Evolutionary conservation across 2,888 invertebrate genomes (phyloP).

Genomic region (Orthosia gothica): DNA sequence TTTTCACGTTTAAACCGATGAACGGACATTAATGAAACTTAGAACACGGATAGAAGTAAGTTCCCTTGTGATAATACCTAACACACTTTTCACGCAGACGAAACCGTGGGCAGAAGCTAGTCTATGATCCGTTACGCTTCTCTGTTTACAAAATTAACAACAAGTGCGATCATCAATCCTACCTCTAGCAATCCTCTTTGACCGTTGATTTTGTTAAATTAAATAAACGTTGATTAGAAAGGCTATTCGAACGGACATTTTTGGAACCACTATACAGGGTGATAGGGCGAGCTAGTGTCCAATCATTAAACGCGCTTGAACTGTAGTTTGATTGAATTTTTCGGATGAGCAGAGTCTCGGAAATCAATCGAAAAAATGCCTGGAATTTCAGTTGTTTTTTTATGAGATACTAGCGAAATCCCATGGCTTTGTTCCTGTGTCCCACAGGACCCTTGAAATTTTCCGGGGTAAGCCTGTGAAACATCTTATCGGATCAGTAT

Average conservation of each 20-base stretch:
- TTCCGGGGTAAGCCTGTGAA: too few species aligned
- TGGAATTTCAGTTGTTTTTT: background rate
- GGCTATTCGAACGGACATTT: conserved; percentile 16
- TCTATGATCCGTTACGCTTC: background rate
- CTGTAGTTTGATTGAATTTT: conserved; percentile 3
- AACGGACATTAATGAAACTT: too few species aligned
- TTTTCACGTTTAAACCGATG: too few species aligned
- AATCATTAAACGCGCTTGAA: conserved; percentile 17
- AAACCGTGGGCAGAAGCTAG: too few species aligned
- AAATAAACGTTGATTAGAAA: conserved; percentile 43
- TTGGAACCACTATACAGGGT: background rate
- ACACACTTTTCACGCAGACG: too few species aligned
- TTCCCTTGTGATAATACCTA: too few species aligned
- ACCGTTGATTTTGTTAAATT: conserved; percentile 37
- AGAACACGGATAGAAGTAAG: too few species aligned
- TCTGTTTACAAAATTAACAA: background rate
- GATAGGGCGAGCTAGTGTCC: conserved; percentile 1
- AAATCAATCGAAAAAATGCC: background rate
- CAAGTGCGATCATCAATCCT: conserved; percentile 10
- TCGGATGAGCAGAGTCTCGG: background rate
- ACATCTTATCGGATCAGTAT: too few species aligned
- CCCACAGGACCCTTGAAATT: too few species aligned
- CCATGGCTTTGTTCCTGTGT: too few species aligned
- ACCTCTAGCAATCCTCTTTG: conserved; percentile 4
- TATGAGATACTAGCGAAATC: background rate